These are phyloP conservation scores for Vannuccia rotundouncinata DNA, from an alignment of 2,888 invertebrate species.

Conservation along the genomic window DNA sequence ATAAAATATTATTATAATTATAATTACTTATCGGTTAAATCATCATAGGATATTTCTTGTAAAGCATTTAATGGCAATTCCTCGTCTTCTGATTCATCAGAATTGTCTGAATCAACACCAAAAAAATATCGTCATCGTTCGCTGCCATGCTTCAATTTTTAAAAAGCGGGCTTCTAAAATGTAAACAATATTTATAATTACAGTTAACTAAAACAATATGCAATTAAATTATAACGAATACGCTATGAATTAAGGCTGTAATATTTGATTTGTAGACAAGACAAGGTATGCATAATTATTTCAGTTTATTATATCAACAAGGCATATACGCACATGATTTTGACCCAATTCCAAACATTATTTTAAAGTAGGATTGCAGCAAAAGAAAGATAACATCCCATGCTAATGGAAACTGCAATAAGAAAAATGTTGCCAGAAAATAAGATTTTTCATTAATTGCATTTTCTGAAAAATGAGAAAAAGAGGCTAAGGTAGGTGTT, in stretches of 20 bases:
- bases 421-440: background rate
- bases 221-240: background rate
- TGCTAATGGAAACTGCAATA: conserved; percentile 6
- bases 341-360: background rate
- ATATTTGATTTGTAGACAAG: background rate
- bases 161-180: background rate
- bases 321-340: background rate
- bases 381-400: conserved; percentile 22
- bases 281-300: background rate
- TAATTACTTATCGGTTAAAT: conserved; percentile 6
- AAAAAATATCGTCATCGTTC: too few species aligned
- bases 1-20: background rate
- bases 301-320: background rate
- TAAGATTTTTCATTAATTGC: conserved; percentile 18
- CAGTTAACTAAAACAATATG: background rate
- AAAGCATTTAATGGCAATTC: background rate
- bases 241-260: background rate
- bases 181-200: background rate
- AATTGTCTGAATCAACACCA: background rate
- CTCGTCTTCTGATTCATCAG: background rate
- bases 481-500: conserved; percentile 26
- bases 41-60: conserved; percentile 6
- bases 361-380: conserved; percentile 5
- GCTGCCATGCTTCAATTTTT: too few species aligned
- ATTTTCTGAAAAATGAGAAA: conserved; percentile 13